These are phyloP conservation scores for Oxycera nigricornis DNA, from an alignment of 2,888 invertebrate species.

Conservation along the genomic window DNA sequence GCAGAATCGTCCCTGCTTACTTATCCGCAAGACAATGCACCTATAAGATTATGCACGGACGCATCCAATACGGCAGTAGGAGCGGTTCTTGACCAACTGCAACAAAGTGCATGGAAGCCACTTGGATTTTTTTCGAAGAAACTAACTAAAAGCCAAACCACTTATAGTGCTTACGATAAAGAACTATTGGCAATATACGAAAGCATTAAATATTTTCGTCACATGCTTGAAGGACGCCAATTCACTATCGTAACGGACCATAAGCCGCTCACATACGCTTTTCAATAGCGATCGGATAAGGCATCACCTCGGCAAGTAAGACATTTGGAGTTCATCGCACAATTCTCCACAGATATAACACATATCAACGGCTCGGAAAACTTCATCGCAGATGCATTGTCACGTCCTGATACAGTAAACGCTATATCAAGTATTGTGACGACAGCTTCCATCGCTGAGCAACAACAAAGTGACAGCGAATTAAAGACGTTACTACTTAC, in stretches of 20 bases:
- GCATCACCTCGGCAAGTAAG: slow-evolving; percentile 55
- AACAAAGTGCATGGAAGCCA: not conserved
- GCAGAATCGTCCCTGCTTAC: not conserved
- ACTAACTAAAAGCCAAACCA: not conserved
- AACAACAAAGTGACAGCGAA: not conserved
- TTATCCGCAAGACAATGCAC: not conserved
- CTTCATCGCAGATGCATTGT: too few species aligned
- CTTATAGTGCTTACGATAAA: too few species aligned
- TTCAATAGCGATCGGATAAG: slow-evolving; percentile 50
- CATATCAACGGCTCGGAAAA: too few species aligned
- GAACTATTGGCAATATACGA: too few species aligned
- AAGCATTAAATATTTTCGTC: slow-evolving; percentile 49
- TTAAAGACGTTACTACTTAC: not conserved
- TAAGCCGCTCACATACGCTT: slow-evolving; percentile 49
- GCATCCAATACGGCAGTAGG: slow-evolving; percentile 7
- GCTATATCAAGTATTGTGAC: not conserved
- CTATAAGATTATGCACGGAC: not conserved
- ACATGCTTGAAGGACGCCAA: slow-evolving; percentile 44
- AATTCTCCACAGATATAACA: slow-evolving; percentile 41
- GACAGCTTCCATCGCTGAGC: not conserved
- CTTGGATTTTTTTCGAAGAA: slow-evolving; percentile 1
- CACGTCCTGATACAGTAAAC: too few species aligned
- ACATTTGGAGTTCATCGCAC: slow-evolving; percentile 47
- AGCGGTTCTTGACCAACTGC: not conserved
- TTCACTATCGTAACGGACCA: slow-evolving; percentile 43